Percentiles rank a stretch among this genome's conserved stretches.
phyloP scores from a whole-genome alignment of 2,888 invertebrate genomes.

The Beris chalybata region DNA sequence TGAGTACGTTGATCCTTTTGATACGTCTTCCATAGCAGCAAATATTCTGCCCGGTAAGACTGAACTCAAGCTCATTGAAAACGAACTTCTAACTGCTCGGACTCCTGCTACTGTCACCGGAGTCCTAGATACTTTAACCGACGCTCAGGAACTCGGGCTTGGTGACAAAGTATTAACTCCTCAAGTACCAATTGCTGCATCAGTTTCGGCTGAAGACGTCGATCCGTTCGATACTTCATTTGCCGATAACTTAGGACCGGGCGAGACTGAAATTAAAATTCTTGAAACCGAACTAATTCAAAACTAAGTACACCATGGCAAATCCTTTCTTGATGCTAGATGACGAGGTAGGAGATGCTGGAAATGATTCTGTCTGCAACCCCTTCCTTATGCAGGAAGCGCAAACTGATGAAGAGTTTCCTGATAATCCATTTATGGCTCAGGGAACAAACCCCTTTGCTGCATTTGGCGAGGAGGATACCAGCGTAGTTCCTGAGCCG shows the following conservation, averaged over 20 bases:
- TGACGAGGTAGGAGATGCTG: conserved; percentile 61
- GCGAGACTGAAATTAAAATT: conserved; percentile 76
- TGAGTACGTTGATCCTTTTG: conserved; percentile 75
- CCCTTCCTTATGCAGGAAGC: conserved; percentile 67
- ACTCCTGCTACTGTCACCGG: conserved; percentile 45
- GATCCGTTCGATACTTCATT: conserved; percentile 91
- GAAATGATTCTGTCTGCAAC: conserved; percentile 59
- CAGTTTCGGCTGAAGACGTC: conserved; percentile 56
- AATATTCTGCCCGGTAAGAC: conserved; percentile 75
- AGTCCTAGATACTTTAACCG: conserved; percentile 54
- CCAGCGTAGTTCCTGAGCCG: conserved; percentile 37
- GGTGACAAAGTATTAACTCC: conserved; percentile 73
- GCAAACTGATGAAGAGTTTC: conserved; percentile 44
- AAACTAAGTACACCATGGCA: conserved; percentile 62
- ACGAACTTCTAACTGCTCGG: conserved; percentile 65
- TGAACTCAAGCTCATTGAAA: conserved; percentile 76
- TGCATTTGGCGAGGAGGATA: conserved; percentile 58
- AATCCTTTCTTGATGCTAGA: conserved; percentile 81
- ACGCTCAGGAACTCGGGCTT: conserved; percentile 59
- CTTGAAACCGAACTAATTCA: conserved; percentile 75
- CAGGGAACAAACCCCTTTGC: conserved; percentile 70
- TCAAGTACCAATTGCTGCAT: conserved; percentile 54
- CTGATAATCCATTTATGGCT: conserved; percentile 72
- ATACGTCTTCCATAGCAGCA: conserved; percentile 73
- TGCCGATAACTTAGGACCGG: conserved; percentile 73